phyloP scores from a whole-genome alignment of 1,140 invertebrate species.

The Saccostrea echinata region DNA sequence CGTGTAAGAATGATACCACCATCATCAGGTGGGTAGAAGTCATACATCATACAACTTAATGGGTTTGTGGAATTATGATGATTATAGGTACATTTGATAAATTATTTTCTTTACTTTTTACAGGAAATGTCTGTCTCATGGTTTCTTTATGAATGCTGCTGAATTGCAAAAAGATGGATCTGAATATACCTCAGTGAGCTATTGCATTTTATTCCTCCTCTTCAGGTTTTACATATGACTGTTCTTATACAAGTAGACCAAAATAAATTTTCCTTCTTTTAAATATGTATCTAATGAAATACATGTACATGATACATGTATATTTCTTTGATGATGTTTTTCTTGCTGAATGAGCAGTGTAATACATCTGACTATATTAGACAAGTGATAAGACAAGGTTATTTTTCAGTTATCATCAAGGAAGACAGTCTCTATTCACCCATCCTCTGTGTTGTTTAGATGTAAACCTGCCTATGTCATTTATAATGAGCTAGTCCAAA shows the following conservation, averaged over 20 bases:
- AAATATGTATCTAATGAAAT: too few relatives aligned
- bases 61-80: not conserved
- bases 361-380: not conserved
- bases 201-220: too few relatives aligned
- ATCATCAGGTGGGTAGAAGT: conserved; percentile 83
- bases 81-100: not conserved
- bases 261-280: too few relatives aligned
- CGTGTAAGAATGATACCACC: conserved; percentile 88
- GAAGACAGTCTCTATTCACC: conserved; percentile 90
- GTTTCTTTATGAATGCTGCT: conserved; percentile 94
- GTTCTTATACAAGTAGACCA: too few relatives aligned
- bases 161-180: conserved; percentile 87
- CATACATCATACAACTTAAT: not conserved
- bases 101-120: conserved; percentile 39
- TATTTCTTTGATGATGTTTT: not conserved
- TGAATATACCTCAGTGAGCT: conserved; percentile 87
- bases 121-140: conserved; percentile 87
- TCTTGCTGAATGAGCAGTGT: not conserved
- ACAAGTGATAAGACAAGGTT: not conserved
- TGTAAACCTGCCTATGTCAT: conserved; percentile 89
- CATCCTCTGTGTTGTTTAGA: conserved; percentile 88
- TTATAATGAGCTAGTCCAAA: conserved; percentile 94
- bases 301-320: not conserved
- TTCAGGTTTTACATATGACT: too few relatives aligned
- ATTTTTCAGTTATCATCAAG: conserved; percentile 83